Evolutionary conservation across 2,888 invertebrate genomes (phyloP), one percentile per base, ranked within the genome.

Genomic region (Xylota sylvarum): DNA sequence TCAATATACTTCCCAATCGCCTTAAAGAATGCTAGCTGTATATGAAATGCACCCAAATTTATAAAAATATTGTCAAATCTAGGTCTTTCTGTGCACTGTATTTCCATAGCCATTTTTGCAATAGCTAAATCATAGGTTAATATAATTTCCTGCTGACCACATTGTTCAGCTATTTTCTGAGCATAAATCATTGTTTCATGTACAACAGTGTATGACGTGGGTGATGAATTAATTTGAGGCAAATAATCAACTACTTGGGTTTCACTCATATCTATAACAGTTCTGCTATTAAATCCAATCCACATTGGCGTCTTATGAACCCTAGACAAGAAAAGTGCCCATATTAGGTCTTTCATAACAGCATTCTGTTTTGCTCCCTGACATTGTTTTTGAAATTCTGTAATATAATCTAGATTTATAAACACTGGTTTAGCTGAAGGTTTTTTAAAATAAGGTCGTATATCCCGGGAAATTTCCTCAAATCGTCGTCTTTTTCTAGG

Each of bases 201-300:
- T 17, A 90, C 89, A 32, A 88, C 85, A 5, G 88, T 82, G 81
- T 88, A 60, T 65, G 89, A 88, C 23, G 90, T 91, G 14, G 90
- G 90, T 58, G 90, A 90, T 55, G 78, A 84, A 80, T 91, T 91
- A 40, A 90, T 90, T n/a, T 89, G 89, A 14, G 90, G 89, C 5
- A 90, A 79, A 88, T 91, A 90, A 9, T 86, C 88, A 67, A 90
- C 80, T 88, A 88, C 88, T 88, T 90, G 90, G 14, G 87, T 14
- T 32, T 58, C 58, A 17, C 88, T 72, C 10, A 30, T 48, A 12
- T 72, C 50, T 23, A 50, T 23, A 14, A 52, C 27, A 52, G 60
- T 73, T 60, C 19, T 50, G 62, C 37, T 55, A 40, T 74, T 73
- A 50, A 55, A 64, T 30, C 62, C 73, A 40, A 60, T 43, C 62